Base-by-base conservation (phyloP, 92 coral and sea anemone species). In the Epizoanthus fatuus region DNA sequence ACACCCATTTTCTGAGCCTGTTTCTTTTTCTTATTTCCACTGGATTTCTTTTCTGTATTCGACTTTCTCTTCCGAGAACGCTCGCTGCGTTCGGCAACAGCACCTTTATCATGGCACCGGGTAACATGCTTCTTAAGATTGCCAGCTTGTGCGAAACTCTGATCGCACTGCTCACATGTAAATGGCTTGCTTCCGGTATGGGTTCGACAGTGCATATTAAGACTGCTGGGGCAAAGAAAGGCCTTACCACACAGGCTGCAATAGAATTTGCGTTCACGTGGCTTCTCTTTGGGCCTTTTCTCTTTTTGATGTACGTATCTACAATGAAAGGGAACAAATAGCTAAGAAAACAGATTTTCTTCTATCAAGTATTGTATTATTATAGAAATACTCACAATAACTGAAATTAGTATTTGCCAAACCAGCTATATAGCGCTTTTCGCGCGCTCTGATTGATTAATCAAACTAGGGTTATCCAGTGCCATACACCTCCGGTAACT, bases 221-320 rank as follows among this genome's bases (percentile, higher is more conserved):
- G 92, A 69, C 98, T 95, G 80, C 98, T 95, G 2, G 98, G 94
- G 54, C 98, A 95, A n/a, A 91, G 63, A 76, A 95, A 95, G 29
- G 98, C 96, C 74, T 92, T 95, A 5, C 96, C 96, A 35, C 98
- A 95, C 54, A 95, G 83, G 83, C 98, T 95, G 82, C 98, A 95
- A 87, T 69, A 93, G 67, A 68, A 95, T 57, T 85, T 92, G 49
- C 91, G 93, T 67, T 95, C 94, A 7, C 98, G 87, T 3, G 89
- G 83, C 51, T 90, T 95, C 69, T 92, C 95, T 66, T 95, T 95
- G 32, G 98, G 98, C 4, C 98, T 85, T 85, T 95, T 72, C 16
- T 84, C 78, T 69, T 93, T 95, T 47, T 90, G 84, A 92, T 95
- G 98, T 17, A 95, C 89, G 53, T 89, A 94, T 74, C 98, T 94